Base-by-base conservation (phyloP, 2,113 vertebrate species). In the Salvelinus namaycush region DNA sequence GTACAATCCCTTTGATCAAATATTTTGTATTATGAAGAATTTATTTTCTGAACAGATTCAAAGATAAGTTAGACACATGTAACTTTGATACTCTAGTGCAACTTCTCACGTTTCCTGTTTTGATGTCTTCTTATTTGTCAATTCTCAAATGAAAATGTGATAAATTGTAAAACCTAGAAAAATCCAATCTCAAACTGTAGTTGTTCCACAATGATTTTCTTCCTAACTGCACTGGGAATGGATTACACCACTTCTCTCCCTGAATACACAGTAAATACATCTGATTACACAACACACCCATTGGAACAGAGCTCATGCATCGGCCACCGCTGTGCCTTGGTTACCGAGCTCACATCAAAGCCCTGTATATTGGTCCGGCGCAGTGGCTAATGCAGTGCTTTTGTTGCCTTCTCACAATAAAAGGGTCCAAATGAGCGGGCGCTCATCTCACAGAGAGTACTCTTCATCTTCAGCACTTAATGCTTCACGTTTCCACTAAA, bases 271-370 rank as follows among this genome's bases (percentile, higher is more conserved):
- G 89, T 82, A 87, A 91, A 91, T 87, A 88, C 81, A 89, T 91
- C 84, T 92, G 91, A 92, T 92, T 91, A 91, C 89, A 90, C 90
- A 90, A 87, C 87, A 84, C 80, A 83, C 87, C 88, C 84, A 88
- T 88, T 89, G 91, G 89, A 90, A 84, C 81, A 87, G 86, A 86
- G 85, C 89, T 87, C 83, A 79, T 87, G 87, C 86, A 76, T 85
- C 82, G 88, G 85, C 89, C 88, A 89, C 89, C 80, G 88, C 89
- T 91, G 87, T 73, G 83, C 86, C 82, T 83, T 83, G 88, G 88
- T 91, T 83, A 83, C 89, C 75, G 77, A 88, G 88, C 89, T 87
- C 85, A 93, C 92, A 92, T 94, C 93, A 94, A 93, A 94, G 92
- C 89, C 71, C 81, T 74, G 51, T 54, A 16, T 18, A 84, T 82